phyloP scores from a whole-genome alignment of 2,113 vertebrate genomes.

The Hippolais icterina region DNA sequence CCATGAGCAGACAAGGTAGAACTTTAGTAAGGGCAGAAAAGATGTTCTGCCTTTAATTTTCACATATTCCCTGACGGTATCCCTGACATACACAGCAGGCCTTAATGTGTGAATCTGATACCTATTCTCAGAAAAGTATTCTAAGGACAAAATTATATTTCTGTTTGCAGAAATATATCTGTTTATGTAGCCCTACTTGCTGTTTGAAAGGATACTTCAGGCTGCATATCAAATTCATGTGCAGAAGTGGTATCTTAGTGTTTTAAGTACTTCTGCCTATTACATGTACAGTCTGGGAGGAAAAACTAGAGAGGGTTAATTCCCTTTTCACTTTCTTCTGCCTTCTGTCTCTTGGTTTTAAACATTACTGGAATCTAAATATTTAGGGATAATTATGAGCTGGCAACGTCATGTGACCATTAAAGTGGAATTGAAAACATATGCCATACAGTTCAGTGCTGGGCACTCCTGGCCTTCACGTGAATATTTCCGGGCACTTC shows the following conservation, averaged over 20 bases:
- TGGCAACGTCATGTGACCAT: accelerated
- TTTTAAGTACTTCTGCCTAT: neutral
- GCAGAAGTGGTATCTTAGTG: neutral
- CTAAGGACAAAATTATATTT: neutral
- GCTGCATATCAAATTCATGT: neutral
- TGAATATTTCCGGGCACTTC: neutral
- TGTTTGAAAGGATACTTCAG: neutral
- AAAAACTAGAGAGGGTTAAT: neutral
- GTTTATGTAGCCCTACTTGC: neutral
- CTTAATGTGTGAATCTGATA: neutral
- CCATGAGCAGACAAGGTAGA: neutral
- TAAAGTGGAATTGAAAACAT: neutral
- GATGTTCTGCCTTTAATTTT: neutral
- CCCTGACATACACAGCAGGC: neutral
- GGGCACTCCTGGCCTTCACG: neutral
- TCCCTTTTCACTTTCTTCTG: neutral
- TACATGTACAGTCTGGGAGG: neutral
- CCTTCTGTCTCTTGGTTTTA: neutral
- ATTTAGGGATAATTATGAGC: neutral
- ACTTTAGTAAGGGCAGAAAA: neutral
- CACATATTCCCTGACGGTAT: neutral
- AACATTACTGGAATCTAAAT: neutral
- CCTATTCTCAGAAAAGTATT: neutral
- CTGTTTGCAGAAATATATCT: neutral
- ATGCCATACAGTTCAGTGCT: neutral